A percentile compares a stretch with the other conserved stretches of the same genome.
Evolutionary conservation across 1,140 invertebrate species (phyloP).

Genomic region (Brachionus paranguensis): DNA sequence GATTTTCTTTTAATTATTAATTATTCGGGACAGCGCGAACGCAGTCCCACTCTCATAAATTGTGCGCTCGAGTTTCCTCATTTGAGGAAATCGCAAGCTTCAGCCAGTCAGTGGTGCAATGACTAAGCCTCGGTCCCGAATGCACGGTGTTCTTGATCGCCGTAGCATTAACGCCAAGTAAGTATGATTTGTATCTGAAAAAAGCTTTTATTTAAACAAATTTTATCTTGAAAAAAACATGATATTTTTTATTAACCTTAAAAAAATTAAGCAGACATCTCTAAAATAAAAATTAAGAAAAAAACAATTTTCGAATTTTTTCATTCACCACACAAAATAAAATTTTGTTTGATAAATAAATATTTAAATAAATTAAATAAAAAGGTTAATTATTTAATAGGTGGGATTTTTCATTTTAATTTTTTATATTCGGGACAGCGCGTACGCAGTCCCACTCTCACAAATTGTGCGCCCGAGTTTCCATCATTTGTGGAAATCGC

Average conservation of each 20-base stretch:
- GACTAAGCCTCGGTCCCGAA: slow-evolving; percentile 39
- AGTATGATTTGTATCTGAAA: not conserved
- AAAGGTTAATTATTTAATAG: no score
- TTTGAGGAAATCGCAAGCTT: slow-evolving; percentile 41
- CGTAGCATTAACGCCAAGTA: slow-evolving; percentile 41
- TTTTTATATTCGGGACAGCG: slow-evolving; percentile 34
- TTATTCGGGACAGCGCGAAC: slow-evolving; percentile 40
- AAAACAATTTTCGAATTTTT: no score
- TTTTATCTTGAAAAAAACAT: not conserved
- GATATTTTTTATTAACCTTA: not conserved
- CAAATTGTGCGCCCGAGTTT: slow-evolving; percentile 40
- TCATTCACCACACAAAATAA: not conserved
- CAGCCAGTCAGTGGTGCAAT: slow-evolving; percentile 39
- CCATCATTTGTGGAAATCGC: slow-evolving; percentile 41
- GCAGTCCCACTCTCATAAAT: slow-evolving; percentile 40
- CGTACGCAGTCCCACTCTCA: slow-evolving; percentile 40
- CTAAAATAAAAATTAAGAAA: no score
- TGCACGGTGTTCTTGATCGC: slow-evolving; percentile 41
- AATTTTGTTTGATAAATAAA: not conserved
- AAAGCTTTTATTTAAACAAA: slow-evolving; percentile 1
- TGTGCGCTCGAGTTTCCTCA: slow-evolving; percentile 40
- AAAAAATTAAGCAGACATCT: not conserved
- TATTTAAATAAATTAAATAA: no score
- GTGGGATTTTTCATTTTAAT: not conserved
- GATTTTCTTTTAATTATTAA: slow-evolving; percentile 22